Evolutionary conservation across 2,113 vertebrate genomes (phyloP), one percentile per base, ranked within the genome.

Genomic region (Proterorhinus semilunaris): DNA sequence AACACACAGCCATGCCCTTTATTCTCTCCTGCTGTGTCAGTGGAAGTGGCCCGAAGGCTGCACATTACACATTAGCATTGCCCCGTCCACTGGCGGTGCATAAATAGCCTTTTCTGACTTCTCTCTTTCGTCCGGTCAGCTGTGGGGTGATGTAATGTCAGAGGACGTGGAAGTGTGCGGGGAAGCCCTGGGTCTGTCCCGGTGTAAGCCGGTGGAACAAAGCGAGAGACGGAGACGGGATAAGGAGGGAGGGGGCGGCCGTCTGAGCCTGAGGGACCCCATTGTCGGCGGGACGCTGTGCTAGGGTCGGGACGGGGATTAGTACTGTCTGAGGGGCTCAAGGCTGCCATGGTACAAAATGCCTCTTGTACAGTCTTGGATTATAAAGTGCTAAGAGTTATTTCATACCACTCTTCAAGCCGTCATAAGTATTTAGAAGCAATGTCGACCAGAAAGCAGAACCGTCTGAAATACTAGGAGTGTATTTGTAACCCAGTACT

Each of bases 61-160:
- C 65, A 36, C 52, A 17, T 53, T 69, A 50, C 61, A 71, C 71
- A 63, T 68, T 15, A 68, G 55, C 69, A 71, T 74, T 58, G 43
- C 52, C 6, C 48, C 16, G 27, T 58, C 71, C 59, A 79, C 75
- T 85, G 80, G 65, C 17, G 27, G 68, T 69, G 74, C 78, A 83
- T 77, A 78, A 86, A 83, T 79, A 81, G 78, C 81, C 54, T 42
- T 52, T 51, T 70, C 76, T 66, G 52, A 69, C 71, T 76, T 69
- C 17, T 75, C 49, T 63, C 65, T 69, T 84, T 78, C 79, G 50
- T 76, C 61, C 76, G 74, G 75, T 91, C 86, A 91, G 85, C 89
- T 90, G 89, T 80, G 59, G 62, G 58, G 64, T 89, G 89, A 90
- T 89, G 64, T 89, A 89, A 90, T 89, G 85, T 91, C 89, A 91